phyloP scores from a whole-genome alignment of 1,140 invertebrate genomes.

The Drosophila ambigua region DNA sequence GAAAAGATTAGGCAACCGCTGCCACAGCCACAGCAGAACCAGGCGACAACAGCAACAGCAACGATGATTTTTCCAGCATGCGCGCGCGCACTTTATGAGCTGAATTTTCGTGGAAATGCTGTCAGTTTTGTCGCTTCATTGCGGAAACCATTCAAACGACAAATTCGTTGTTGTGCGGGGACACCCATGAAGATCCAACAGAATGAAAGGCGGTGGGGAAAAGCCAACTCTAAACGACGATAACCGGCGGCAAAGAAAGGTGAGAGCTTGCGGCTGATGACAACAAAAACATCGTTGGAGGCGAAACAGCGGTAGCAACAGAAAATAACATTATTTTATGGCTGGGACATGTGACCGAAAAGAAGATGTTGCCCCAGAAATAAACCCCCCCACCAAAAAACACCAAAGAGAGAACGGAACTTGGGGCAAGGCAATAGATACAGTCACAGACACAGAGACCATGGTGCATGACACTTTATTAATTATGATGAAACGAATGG shows the following conservation, averaged over 20 bases:
- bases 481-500: constrained; percentile 68
- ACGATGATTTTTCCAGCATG: constrained; percentile 49
- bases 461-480: constrained; percentile 56
- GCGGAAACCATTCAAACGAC: constrained; percentile 65
- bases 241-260: too few relatives aligned
- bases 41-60: constrained; percentile 24
- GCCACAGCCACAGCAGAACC: constrained; percentile 8
- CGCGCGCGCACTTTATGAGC: constrained; percentile 29
- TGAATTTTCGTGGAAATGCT: constrained; percentile 55
- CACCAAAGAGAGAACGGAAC: not conserved
- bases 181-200: constrained; percentile 57
- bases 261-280: not conserved
- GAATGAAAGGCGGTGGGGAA: constrained; percentile 8
- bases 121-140: constrained; percentile 51
- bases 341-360: constrained; percentile 60
- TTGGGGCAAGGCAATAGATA: constrained; percentile 17
- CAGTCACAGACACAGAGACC: constrained; percentile 6
- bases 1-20: constrained; percentile 63
- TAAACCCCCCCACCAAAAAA: constrained; percentile 43
- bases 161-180: constrained; percentile 69
- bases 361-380: constrained; percentile 9
- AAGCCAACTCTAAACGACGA: too few relatives aligned
- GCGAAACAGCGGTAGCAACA: not conserved
- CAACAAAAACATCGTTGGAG: not conserved
- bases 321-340: constrained; percentile 73